These are phyloP conservation scores for Melanitta fusca DNA, from an alignment of 2,797 vertebrate species.

Conservation along the genomic window DNA sequence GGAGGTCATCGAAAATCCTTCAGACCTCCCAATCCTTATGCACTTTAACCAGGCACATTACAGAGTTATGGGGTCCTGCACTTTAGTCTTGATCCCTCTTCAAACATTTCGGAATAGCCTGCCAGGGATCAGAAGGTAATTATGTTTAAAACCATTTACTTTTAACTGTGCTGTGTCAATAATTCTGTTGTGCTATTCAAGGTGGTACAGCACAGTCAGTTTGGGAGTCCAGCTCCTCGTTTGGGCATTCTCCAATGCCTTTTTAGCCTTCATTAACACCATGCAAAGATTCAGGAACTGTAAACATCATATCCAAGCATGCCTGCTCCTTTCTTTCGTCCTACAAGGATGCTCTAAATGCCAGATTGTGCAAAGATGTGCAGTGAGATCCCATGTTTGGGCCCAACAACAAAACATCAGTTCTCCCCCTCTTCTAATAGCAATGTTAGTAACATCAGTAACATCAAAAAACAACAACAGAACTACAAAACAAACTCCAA, in stretches of 20 bases:
- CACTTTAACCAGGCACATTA: not conserved
- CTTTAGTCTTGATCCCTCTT: not conserved
- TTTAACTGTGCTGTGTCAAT: too few relatives aligned
- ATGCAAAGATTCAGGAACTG: not conserved
- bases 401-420: not conserved
- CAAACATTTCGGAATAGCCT: too few relatives aligned
- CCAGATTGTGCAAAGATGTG: not conserved
- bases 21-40: not conserved
- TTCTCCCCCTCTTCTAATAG: not conserved
- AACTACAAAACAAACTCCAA: not conserved
- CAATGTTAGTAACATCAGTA: not conserved
- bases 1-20: not conserved
- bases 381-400: not conserved
- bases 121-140: too few relatives aligned
- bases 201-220: too few relatives aligned
- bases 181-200: too few relatives aligned
- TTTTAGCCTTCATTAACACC: not conserved
- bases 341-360: not conserved
- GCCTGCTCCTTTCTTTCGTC: not conserved
- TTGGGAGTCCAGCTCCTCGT: not conserved
- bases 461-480: not conserved
- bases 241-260: not conserved
- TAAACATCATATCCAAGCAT: not conserved
- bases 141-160: too few relatives aligned
- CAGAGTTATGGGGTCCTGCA: not conserved